Evolutionary conservation across 2,888 invertebrate genomes (phyloP).

Genomic region (Tridacna gigas): DNA sequence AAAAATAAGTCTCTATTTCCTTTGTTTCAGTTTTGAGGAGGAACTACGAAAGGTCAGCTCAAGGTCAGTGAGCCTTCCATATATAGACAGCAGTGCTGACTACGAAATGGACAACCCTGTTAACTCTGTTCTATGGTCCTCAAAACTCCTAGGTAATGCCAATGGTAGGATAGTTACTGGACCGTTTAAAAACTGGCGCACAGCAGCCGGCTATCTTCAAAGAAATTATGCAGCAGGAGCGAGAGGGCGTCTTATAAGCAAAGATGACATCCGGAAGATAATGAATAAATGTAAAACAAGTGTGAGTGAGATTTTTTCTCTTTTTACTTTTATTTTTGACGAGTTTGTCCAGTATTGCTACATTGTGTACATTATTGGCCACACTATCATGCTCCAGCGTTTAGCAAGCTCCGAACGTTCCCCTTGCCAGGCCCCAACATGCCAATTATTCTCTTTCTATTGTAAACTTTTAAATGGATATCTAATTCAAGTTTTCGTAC

Average conservation of each 20-base stretch:
- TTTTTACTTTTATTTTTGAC: not conserved
- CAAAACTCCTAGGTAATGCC: slow-evolving; percentile 63
- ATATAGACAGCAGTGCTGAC: slow-evolving; percentile 73
- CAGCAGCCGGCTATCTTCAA: slow-evolving; percentile 56
- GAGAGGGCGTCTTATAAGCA: not conserved
- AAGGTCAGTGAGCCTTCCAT: slow-evolving; percentile 66
- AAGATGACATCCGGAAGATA: slow-evolving; percentile 30
- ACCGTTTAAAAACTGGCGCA: slow-evolving; percentile 68
- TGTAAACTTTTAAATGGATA: too few species aligned
- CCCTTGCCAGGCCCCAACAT: not conserved
- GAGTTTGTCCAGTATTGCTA: not conserved
- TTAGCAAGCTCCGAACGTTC: too few species aligned
- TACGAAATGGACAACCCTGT: slow-evolving; percentile 65
- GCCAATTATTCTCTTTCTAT: too few species aligned
- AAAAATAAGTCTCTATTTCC: too few species aligned
- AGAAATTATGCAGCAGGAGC: slow-evolving; percentile 34
- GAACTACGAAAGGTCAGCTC: slow-evolving; percentile 69
- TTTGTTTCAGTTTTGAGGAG: slow-evolving; percentile 68
- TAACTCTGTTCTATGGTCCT: slow-evolving; percentile 68
- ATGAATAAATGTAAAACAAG: not conserved
- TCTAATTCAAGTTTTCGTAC: too few species aligned
- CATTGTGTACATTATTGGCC: too few species aligned
- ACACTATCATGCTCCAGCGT: too few species aligned
- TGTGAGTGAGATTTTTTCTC: not conserved
- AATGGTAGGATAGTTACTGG: slow-evolving; percentile 68